Base-by-base conservation (phyloP, 92 coral and sea anemone genomes). In the Phenganax stokvisi region DNA sequence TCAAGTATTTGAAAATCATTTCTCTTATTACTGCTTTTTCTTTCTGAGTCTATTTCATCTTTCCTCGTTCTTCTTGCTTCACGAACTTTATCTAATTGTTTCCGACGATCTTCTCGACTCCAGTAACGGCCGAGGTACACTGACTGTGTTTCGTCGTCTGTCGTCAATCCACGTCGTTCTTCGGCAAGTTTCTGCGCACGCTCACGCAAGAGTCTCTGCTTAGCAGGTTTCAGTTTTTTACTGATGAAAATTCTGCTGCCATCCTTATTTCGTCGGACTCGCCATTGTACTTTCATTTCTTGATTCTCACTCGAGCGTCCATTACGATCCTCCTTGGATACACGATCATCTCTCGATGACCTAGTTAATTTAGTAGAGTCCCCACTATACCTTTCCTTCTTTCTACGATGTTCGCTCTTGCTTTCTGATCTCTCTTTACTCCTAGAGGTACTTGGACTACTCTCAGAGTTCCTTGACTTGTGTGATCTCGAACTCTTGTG, bases 141-240 rank as follows among this genome's bases (percentile, higher is more conserved):
- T 71, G 98, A 91, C 37, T 92, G 92, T 1, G 97, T 90, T 54
- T 94, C 98, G 72, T 94, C 98, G 76, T 94, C 98, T 3, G 98
- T 94, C 13, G 98, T 94, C 86, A 94, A 64, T 6, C 98, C 98
- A 72, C 92, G 89, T 17, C 98, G 96, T 74, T 94, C 98, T 30
- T 94, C 98, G 12, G 98, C 89, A 20, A 94, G 84, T 83, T 92
- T 91, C 70, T 94, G 98, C 82, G 98, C 98, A 51, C 98, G 87
- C 29, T 94, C 98, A 54, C 98, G 97, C 59, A 94, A 87, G 16
- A 94, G 84, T 80, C 90, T 92, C 71, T 94, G 92, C 57, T 97
- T 75, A 0, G 98, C 98, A 62, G 90, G 93, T 54, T 91, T 81
- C 53, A 91, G 92, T 80, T 91, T 88, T 81, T 91, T 92, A 16